Evolutionary conservation across 1,140 invertebrate genomes (phyloP), one percentile per base, ranked within the genome.

Genomic region (Drosophila rhopaloa): DNA sequence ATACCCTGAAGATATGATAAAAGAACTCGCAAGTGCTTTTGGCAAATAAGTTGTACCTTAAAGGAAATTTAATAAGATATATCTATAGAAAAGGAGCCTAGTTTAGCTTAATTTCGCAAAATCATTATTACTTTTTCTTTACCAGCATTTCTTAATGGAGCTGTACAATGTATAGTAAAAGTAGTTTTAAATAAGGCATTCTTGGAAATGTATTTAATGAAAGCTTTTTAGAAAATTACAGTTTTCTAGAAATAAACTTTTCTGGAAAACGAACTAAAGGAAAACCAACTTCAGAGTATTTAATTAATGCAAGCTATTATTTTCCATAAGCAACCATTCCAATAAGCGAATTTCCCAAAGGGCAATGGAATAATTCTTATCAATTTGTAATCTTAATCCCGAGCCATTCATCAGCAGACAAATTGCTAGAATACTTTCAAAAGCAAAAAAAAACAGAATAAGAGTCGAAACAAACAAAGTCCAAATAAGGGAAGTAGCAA

Each of bases 341-440:
- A 54, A 13, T 47, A 41, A 48, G 67, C 35, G n/a, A 27, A 74
- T 74, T 74, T 74, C 13, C 32, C n/a, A 24, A 35, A 27, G 24
- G 14, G 13, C 41, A 14, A 6, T 44, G 27, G n/a, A 44, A 63
- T 75, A 51, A 63, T 56, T 75, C 70, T 75, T 75, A 75, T 75
- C 72, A 75, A 65, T 75, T 75, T 75, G 51, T 75, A 75, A 75
- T 48, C 70, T 29, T 57, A 65, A 75, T 44, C 60, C 72, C 50
- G 4, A 9, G 27, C 32, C 24, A 73, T 71, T 70, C 65, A 37
- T 73, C 48, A 75, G 57, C 27, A n/a, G 71, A 65, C 71, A 74
- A 38, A 48, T 43, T 57, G 11, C 35, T 32, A 27, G 51, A 50
- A 24, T 35, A 32, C n/a, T 70, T 62, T 47, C 50, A 11, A 10